Percentiles rank a stretch among this genome's conserved stretches.
phyloP scores from a whole-genome alignment of 2,888 invertebrate species.

The Spodoptera littoralis region DNA sequence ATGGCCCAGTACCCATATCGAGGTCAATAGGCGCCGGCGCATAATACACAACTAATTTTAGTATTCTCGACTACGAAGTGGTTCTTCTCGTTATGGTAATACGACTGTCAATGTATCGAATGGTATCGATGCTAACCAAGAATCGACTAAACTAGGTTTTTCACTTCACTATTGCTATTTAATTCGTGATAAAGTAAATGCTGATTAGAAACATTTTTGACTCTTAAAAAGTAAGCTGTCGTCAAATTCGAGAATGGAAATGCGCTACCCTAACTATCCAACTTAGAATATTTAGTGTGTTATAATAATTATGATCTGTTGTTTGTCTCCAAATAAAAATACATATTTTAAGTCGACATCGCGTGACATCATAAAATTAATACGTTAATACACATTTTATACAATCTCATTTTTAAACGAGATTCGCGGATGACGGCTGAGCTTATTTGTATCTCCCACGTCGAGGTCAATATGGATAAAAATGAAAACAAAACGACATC shows the following conservation, averaged over 20 bases:
- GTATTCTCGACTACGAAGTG: constrained; percentile 15
- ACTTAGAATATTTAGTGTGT: too few species aligned
- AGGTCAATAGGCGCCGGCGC: constrained; percentile 52
- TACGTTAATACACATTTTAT: too few species aligned
- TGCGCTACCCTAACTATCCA: too few species aligned
- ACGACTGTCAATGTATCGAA: constrained; percentile 1
- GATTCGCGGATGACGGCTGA: constrained; percentile 16
- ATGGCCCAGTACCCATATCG: constrained; percentile 50
- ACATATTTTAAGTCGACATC: too few species aligned
- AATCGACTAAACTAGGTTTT: constrained; percentile 23
- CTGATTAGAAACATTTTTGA: too few species aligned
- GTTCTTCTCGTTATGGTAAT: constrained; percentile 16
- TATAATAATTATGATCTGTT: too few species aligned
- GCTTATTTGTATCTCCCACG: constrained; percentile 35
- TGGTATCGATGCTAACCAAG: constrained; percentile 1
- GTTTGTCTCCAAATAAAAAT: too few species aligned
- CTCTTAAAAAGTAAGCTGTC: too few species aligned
- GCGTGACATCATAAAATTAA: too few species aligned
- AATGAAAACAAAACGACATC: constrained; percentile 17
- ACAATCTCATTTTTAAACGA: constrained; percentile 9
- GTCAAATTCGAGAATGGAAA: too few species aligned
- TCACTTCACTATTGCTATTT: constrained; percentile 10
- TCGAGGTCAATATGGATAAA: constrained; percentile 22
- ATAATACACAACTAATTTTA: constrained; percentile 26
- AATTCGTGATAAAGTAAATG: too few species aligned